Conservation (phyloP, 2,888 invertebrate genomes). For the Caenorhabditis sp. region DNA sequence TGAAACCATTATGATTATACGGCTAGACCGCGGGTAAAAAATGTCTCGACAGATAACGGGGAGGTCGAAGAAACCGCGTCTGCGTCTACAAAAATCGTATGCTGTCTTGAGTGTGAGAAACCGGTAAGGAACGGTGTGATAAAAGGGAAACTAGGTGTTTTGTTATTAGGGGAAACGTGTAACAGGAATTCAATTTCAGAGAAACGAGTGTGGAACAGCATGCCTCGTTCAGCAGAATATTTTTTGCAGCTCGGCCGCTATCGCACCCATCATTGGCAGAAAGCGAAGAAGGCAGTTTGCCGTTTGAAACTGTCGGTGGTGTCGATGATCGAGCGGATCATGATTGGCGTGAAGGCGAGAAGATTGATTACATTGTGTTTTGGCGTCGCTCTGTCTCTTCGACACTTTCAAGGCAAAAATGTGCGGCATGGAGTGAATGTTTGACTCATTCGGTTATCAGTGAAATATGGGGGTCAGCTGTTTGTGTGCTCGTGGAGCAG, state of each 20-base stretch:
- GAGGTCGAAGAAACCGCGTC: slow-evolving; percentile 24
- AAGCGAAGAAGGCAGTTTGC: slow-evolving; percentile 14
- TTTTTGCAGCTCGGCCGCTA: slow-evolving; percentile 16
- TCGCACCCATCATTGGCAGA: slow-evolving; percentile 15
- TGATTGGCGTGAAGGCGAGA: slow-evolving; percentile 48
- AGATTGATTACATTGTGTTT: slow-evolving; percentile 48
- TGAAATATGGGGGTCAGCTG: slow-evolving; percentile 25
- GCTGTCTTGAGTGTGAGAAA: slow-evolving; percentile 12
- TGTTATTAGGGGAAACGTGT: slow-evolving; percentile 27
- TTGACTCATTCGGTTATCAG: slow-evolving; percentile 50
- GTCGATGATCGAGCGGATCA: slow-evolving; percentile 36
- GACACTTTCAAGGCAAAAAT: slow-evolving; percentile 2
- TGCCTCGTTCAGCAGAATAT: slow-evolving; percentile 27
- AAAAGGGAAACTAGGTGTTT: slow-evolving; percentile 34
- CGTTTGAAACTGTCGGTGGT: slow-evolving; percentile 29
- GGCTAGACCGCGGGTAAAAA: slow-evolving; percentile 33
- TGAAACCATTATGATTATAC: slow-evolving; percentile 43
- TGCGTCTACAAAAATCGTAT: slow-evolving; percentile 1
- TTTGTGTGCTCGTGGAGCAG: slow-evolving; percentile 7
- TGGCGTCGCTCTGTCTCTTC: slow-evolving; percentile 47
- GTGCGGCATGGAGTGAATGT: slow-evolving; percentile 18
- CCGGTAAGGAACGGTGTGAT: slow-evolving; percentile 56
- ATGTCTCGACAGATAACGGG: slow-evolving; percentile 28
- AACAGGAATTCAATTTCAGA: slow-evolving; percentile 32
- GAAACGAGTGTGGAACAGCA: slow-evolving; percentile 17